Evolutionary conservation across 1,140 invertebrate species (phyloP), one percentile per base, ranked within the genome.

Genomic region (Pogonognathellus flavescens): DNA sequence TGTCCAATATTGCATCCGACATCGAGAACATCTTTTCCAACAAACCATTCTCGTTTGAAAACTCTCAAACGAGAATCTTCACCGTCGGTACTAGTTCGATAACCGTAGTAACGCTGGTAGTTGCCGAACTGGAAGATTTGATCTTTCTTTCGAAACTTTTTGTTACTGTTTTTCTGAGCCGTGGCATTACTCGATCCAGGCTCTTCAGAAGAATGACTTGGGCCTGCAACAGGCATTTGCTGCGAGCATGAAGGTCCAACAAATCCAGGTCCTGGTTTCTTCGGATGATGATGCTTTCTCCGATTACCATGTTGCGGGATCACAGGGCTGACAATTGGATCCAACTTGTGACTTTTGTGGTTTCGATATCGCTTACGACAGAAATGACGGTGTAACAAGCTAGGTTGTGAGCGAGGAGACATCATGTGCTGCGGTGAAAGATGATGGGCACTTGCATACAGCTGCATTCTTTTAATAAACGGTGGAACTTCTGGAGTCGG

Each of bases 1-100:
- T 98, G 96, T 3, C 98, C 98, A 88, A 97, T 95, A 92, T 99
- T 99, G 91, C 98, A 99, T 11, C 98, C 98, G 90, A 99, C 96
- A 90, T 99, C 98, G 59, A 99, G 92, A 25, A 99, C 94, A 91
- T 97, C 95, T 91, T 97, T 98, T 14, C 94, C 94, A 86, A 94
- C 92, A 90, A 99, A 99, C 90, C 98, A 93, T 88, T 98, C 94
- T 62, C 93, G 91, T 86, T 95, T 94, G 86, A 99, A 95, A 80
- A 95, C 94, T 87, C 93, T 93, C 70, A 99, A 91, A 76, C 98
- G 93, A 49, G 94, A 92, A 91, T 99, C 98, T 85, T 94, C 92
- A 85, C 95, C 94, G 66, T 94, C 93, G 3, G 20, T 20, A 20
- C 94, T 92, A 91, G 97, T 98, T 41, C 97, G 92, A 90, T 99